Base-by-base conservation (phyloP, 1,140 invertebrate species). In the Telenomus remus region DNA sequence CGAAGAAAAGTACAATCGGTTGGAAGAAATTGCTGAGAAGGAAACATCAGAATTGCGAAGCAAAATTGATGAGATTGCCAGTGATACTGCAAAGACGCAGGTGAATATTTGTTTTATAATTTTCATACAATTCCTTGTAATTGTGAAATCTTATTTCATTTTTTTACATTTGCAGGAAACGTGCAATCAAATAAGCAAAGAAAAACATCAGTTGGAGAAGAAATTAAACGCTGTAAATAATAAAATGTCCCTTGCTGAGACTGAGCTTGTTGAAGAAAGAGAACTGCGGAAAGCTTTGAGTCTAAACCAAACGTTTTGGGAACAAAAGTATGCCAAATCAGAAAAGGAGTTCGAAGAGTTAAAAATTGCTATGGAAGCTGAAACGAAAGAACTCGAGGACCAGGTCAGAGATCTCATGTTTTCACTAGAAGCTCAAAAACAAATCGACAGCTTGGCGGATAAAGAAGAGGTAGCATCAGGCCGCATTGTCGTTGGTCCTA, bases 331-430 rank as follows among this genome's bases (percentile, higher is more conserved):
- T 50, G 89, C 89, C 8, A 86, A 90, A 39, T 80, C 95, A 6
- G 92, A 95, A 80, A 88, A 90, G 54, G 88, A 93, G 60, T 87
- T 92, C 50, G 86, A 89, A 11, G 89, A 92, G 44, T 82, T 85
- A n/a, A 89, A 89, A 79, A 80, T 75, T 10, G 66, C 76, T 14
- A 93, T 93, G 81, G 91, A 94, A 48, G 83, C 90, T 77, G 94
- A 97, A 91, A 90, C 97, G 1, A 65, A 83, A 0, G 96, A 97
- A 11, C 89, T 99, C 8, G 92, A 94, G 78, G 97, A 98, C 75
- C 97, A 99, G 89, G 88, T 99, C 0, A 89, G 95, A 10, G 97
- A 99, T 90, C 89, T 99, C 0, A 98, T 99, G 96, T 97, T 98
- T 89, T 98, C 94, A 84, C 90, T 99, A 55, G 96, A 98, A 79